Conservation (phyloP, 92 coral and sea anemone genomes). For the Blastomussa wellsi region DNA sequence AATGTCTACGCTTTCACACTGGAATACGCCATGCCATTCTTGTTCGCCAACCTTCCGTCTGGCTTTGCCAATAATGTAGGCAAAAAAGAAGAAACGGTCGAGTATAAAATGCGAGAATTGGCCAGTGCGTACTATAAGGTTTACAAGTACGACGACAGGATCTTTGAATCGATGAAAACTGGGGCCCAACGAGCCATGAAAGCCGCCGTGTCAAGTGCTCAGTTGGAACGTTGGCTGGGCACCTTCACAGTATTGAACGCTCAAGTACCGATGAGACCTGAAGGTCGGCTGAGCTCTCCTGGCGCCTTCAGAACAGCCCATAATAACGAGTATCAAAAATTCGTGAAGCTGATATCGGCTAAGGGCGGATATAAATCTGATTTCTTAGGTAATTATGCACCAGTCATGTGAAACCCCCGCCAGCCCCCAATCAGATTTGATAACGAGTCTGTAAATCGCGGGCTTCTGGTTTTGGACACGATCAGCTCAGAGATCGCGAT, state of each 20-base stretch:
- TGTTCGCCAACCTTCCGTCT: constrained; percentile 41
- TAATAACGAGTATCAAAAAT: constrained; percentile 38
- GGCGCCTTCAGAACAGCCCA: constrained; percentile 35
- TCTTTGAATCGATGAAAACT: not conserved
- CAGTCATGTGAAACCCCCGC: no score
- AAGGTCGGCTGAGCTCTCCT: not conserved
- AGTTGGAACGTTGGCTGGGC: constrained; percentile 28
- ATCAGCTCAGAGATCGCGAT: no score
- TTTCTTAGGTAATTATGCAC: constrained; percentile 13
- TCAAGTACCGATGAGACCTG: not conserved
- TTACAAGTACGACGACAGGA: not conserved
- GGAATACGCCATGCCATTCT: constrained; percentile 55
- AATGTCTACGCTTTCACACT: constrained; percentile 57
- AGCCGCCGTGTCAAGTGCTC: constrained; percentile 7
- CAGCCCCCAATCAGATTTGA: no score
- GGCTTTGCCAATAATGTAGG: constrained; percentile 31
- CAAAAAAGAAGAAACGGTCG: constrained; percentile 4
- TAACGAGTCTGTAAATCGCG: no score
- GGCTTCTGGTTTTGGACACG: no score
- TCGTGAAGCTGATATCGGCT: constrained; percentile 30
- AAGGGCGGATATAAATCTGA: constrained; percentile 39
- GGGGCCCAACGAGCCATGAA: constrained; percentile 2
- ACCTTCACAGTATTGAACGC: constrained; percentile 22
- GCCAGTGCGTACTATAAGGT: constrained; percentile 59
- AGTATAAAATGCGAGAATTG: constrained; percentile 48